Evolutionary conservation across 2,888 invertebrate species (phyloP), one percentile per base, ranked within the genome.

Genomic region (Hypselothyrea guttata): DNA sequence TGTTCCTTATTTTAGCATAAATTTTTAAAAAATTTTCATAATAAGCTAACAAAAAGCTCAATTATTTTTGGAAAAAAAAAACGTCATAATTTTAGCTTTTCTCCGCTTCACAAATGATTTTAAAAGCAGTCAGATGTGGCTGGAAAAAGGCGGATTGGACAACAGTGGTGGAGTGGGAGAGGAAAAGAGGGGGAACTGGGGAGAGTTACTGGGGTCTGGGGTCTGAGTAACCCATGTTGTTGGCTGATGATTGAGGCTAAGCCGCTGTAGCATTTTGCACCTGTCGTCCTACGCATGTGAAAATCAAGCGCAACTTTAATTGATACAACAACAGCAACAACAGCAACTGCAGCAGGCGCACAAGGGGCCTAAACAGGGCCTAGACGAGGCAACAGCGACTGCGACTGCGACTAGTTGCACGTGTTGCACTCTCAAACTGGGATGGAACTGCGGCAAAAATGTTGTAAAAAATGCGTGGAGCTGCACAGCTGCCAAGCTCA

Each of bases 231-330:
- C 5, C 5, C 3, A 2, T 22, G 22, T 47, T 53, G 35, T 15
- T 31, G 41, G 30, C 41, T 51, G 13, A 13, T 18, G 41, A 11
- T 9, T 48, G 51, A 15, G 44, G 37, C 54, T 64, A 73, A 78
- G 76, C 57, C 65, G 72, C 60, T 79, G 76, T 57, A 78, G 63
- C 79, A 84, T 83, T 84, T 82, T 82, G 82, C 82, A 82, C 82
- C 82, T 82, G 85, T 79, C 83, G 85, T 70, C 78, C 83, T 71
- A 76, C 73, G 78, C 84, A 83, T 83, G 84, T 76, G 76, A 83
- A 78, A 78, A 70, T 83, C 78, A 76, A 84, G 81, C 78, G 46
- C 81, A 81, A 70, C 84, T 83, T 78, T 78, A 78, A 78, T 78
- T 78, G 84, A 78, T 78, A 73, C 77, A 78, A 78, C 77, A 76